Percentiles rank a stretch among this genome's conserved stretches.
Evolutionary conservation across 2,113 vertebrate species (phyloP).

Genomic region (Cathartes aura): DNA sequence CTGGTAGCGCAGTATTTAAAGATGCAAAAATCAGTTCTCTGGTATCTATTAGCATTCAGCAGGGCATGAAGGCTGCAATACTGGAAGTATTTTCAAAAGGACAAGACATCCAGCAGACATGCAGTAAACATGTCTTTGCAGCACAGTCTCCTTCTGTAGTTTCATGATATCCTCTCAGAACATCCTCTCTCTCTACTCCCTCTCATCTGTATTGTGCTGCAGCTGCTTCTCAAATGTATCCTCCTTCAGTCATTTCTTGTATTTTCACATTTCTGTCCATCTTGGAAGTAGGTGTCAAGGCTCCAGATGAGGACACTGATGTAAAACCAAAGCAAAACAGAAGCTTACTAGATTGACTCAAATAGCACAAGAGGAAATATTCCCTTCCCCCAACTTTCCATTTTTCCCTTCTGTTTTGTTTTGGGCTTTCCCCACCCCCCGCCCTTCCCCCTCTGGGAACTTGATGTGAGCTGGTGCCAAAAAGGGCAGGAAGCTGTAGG

Average conservation of each 20-base stretch:
- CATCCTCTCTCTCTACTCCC: background rate
- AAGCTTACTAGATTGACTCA: background rate
- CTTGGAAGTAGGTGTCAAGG: background rate
- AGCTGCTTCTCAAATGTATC: background rate
- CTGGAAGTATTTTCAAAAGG: background rate
- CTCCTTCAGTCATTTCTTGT: background rate
- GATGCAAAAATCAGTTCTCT: background rate
- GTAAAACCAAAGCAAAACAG: constrained; percentile 7
- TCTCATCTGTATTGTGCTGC: background rate
- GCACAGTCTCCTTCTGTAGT: background rate
- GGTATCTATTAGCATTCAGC: background rate
- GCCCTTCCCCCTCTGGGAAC: background rate
- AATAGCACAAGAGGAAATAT: background rate
- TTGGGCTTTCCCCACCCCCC: background rate
- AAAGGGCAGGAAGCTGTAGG: background rate
- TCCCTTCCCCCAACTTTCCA: background rate
- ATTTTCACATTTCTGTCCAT: background rate
- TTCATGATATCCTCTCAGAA: background rate
- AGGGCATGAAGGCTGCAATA: background rate
- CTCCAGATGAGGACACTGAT: background rate
- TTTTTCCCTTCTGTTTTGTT: background rate
- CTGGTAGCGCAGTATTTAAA: background rate
- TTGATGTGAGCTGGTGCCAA: background rate
- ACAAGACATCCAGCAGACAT: background rate
- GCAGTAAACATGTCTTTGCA: background rate